Evolutionary conservation across 2,113 vertebrate species (phyloP).

Genomic region (Crotophaga sulcirostris): DNA sequence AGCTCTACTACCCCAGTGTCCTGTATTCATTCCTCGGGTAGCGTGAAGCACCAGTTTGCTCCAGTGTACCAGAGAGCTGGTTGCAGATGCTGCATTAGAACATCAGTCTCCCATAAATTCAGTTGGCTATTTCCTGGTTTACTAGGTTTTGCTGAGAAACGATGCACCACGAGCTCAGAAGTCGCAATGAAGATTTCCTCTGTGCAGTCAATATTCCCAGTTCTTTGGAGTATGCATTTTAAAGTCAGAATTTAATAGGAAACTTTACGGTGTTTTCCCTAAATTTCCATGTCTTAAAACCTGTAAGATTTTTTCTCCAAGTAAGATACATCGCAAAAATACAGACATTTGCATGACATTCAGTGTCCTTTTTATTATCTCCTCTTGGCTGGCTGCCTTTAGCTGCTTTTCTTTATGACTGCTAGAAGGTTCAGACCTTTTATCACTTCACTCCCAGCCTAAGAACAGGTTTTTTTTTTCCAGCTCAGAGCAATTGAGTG

Average conservation of each 20-base stretch:
- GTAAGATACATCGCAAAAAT: neutral
- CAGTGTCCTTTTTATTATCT: neutral
- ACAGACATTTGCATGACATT: neutral
- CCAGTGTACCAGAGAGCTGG: neutral
- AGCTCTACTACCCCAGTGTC: neutral
- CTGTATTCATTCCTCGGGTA: neutral
- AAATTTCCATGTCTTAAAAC: neutral
- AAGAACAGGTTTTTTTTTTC: neutral
- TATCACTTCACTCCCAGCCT: neutral
- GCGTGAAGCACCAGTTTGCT: neutral
- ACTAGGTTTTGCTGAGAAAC: neutral
- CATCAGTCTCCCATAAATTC: neutral
- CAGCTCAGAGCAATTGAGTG: neutral
- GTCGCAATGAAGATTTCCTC: neutral
- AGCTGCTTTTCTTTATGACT: constrained; percentile 19
- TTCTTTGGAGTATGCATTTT: neutral
- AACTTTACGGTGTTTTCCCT: neutral
- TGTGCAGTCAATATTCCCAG: neutral
- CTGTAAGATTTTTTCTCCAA: neutral
- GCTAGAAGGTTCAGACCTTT: neutral
- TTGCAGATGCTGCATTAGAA: neutral
- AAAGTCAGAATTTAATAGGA: neutral
- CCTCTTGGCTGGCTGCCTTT: neutral
- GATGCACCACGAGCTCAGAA: neutral
- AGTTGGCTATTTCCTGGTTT: neutral